Conservation (phyloP, 2,113 vertebrate species). For the Lagopus muta region DNA sequence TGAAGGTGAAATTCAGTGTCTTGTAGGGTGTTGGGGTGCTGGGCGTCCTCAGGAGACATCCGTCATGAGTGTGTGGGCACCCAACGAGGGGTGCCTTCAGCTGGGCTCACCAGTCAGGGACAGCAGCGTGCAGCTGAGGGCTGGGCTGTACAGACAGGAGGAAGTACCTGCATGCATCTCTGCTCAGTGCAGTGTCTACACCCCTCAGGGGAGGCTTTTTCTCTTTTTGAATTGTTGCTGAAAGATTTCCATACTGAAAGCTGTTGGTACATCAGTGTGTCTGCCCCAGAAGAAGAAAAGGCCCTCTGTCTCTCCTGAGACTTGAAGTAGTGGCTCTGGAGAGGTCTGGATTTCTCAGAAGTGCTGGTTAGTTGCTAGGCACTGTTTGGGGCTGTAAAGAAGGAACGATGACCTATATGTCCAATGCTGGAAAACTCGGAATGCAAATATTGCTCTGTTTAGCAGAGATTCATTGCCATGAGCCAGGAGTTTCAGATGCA, state of each 20-base stretch:
- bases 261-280: not conserved
- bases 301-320: not conserved
- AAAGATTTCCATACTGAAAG: not conserved
- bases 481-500: not conserved
- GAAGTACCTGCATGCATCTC: not conserved
- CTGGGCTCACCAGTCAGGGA: rapidly evolving
- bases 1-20: rapidly evolving
- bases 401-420: not conserved
- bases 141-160: not conserved
- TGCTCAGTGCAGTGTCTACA: not conserved
- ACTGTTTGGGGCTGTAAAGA: not conserved
- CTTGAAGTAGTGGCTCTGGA: not conserved
- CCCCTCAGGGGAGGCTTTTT: not conserved
- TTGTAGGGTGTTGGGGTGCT: not conserved
- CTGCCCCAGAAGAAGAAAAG: not conserved
- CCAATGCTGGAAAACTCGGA: not conserved
- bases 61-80: rapidly evolving
- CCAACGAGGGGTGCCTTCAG: not conserved
- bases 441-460: not conserved
- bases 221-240: not conserved
- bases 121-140: rapidly evolving
- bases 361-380: not conserved
- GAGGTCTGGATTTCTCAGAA: not conserved
- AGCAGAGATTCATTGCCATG: not conserved
- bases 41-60: not conserved